Evolutionary conservation across 2,888 invertebrate species (phyloP).

Genomic region (Isoperla grammatica): DNA sequence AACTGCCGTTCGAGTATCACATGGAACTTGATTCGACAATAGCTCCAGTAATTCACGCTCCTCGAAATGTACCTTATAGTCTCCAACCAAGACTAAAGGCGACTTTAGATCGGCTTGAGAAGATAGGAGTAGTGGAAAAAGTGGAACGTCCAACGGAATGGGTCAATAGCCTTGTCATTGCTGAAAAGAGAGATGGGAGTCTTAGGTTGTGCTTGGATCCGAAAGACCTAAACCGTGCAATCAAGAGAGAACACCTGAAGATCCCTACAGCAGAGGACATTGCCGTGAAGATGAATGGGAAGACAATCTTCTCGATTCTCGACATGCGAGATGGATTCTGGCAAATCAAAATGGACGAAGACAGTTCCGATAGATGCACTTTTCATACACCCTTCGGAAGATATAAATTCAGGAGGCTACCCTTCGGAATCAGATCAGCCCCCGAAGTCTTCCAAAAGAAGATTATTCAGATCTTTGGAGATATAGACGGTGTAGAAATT

Average conservation of each 20-base stretch:
- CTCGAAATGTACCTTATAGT: neutral
- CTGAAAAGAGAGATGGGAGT: neutral
- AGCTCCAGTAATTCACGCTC: neutral
- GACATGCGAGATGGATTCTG: slow-evolving; percentile 21
- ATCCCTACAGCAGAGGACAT: slow-evolving; percentile 22
- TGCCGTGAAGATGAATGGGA: neutral
- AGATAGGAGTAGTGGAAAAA: slow-evolving; percentile 18
- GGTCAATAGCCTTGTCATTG: neutral
- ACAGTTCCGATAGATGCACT: slow-evolving; percentile 15
- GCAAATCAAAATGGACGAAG: slow-evolving; percentile 18
- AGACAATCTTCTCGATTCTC: slow-evolving; percentile 17
- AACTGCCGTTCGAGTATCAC: neutral
- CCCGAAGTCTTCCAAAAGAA: slow-evolving; percentile 22
- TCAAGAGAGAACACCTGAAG: neutral
- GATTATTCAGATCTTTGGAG: slow-evolving; percentile 17
- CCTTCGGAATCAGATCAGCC: slow-evolving; percentile 18
- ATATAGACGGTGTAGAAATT: slow-evolving; percentile 12
- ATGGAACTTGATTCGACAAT: neutral
- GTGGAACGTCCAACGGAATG: slow-evolving; percentile 10
- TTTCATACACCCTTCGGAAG: slow-evolving; percentile 21
- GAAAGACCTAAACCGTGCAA: neutral
- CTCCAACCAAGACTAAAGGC: slow-evolving; percentile 11
- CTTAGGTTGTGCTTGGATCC: neutral
- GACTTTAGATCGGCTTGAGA: slow-evolving; percentile 15
- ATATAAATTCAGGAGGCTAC: slow-evolving; percentile 19